phyloP scores from a whole-genome alignment of 2,797 vertebrate species.

The Melanotaenia parkinsoni region DNA sequence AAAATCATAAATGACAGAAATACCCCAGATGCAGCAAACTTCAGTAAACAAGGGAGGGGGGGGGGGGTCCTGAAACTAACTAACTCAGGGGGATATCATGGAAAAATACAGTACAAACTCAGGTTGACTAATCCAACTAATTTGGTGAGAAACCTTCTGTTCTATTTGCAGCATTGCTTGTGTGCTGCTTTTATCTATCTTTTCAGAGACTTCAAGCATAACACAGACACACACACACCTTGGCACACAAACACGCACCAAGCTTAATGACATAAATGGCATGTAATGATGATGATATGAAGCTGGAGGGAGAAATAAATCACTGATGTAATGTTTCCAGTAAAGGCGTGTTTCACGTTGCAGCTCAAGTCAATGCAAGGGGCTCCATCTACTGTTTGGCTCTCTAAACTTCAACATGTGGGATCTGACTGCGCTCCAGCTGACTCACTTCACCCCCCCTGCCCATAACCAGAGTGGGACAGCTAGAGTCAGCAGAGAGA shows the following conservation, averaged over 20 bases:
- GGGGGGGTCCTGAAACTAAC: conserved; percentile 20
- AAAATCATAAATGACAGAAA: conserved; percentile 38
- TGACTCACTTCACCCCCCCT: conserved; percentile 52
- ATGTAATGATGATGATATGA: conserved; percentile 73
- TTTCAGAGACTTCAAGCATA: conserved; percentile 9
- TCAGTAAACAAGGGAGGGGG: neutral
- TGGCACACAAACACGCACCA: conserved; percentile 20
- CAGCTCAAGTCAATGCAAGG: conserved; percentile 65
- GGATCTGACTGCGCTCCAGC: conserved; percentile 30
- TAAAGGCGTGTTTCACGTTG: neutral
- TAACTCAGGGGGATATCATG: conserved; percentile 14
- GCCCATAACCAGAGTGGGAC: conserved; percentile 42
- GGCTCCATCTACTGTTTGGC: conserved; percentile 77
- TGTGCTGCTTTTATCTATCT: conserved; percentile 10
- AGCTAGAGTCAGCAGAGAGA: conserved; percentile 45
- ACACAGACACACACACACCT: neutral
- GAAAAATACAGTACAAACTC: neutral
- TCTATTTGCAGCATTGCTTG: neutral
- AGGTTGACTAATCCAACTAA: conserved; percentile 41
- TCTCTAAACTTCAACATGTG: conserved; percentile 13
- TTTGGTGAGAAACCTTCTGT: conserved; percentile 30
- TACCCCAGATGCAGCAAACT: conserved; percentile 10
- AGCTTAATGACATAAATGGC: conserved; percentile 73
- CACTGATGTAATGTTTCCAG: conserved; percentile 76
- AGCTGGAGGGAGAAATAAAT: conserved; percentile 66